Percentiles rank a stretch among this genome's conserved stretches.
These are phyloP conservation scores for Poeciliopsis paucimaculata DNA, from an alignment of 2,797 vertebrate species.

Conservation along the genomic window DNA sequence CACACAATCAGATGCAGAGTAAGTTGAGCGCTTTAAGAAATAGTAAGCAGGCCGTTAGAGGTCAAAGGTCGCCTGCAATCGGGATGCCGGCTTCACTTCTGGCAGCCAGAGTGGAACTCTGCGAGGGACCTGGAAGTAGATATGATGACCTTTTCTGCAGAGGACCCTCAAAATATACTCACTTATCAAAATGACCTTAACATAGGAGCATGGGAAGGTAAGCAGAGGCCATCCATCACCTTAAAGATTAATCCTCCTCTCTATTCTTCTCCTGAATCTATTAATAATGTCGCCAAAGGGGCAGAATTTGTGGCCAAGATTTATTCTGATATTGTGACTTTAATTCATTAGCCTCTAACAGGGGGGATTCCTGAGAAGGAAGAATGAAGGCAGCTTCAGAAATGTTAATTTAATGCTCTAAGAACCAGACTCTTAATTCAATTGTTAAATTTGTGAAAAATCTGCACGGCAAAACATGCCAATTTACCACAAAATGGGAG, in stretches of 20 bases:
- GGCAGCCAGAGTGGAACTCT: constrained; percentile 73
- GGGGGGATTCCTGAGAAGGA: constrained; percentile 68
- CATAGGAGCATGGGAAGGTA: constrained; percentile 80
- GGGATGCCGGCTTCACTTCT: constrained; percentile 75
- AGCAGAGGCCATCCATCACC: constrained; percentile 80
- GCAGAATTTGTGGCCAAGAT: constrained; percentile 75
- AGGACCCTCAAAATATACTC: constrained; percentile 79
- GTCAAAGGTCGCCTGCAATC: constrained; percentile 73
- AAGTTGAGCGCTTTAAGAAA: constrained; percentile 58
- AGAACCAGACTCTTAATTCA: constrained; percentile 32
- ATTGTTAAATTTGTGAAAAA: constrained; percentile 47
- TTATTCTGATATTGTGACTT: constrained; percentile 83
- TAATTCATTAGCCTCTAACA: constrained; percentile 79
- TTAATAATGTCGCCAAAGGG: constrained; percentile 79
- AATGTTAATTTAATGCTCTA: constrained; percentile 48
- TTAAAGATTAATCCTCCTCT: constrained; percentile 81
- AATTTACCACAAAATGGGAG: constrained; percentile 34
- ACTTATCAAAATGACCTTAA: constrained; percentile 84
- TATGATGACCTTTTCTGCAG: constrained; percentile 78
- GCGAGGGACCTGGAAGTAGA: constrained; percentile 80
- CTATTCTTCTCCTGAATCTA: constrained; percentile 80
- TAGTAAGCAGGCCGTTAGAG: constrained; percentile 69
- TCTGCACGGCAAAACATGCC: constrained; percentile 18
- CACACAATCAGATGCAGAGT: constrained; percentile 47
- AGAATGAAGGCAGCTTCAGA: constrained; percentile 52